Evolutionary conservation across 1,140 invertebrate genomes (phyloP).

Genomic region (Neodiprion lecontei): DNA sequence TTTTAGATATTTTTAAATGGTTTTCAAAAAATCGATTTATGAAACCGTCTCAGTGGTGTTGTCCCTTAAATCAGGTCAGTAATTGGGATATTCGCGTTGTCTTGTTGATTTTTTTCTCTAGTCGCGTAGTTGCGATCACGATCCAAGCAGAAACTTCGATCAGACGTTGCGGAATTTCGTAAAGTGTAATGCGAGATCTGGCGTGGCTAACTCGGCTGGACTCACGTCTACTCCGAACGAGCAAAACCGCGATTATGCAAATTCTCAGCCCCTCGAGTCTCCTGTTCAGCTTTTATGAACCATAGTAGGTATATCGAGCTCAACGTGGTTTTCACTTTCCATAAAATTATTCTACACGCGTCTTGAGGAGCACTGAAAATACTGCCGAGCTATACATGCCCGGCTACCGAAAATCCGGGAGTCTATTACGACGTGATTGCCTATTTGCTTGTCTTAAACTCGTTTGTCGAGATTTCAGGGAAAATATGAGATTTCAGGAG

Average conservation of each 20-base stretch:
- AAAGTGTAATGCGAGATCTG: background rate
- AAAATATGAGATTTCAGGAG: too few relatives aligned
- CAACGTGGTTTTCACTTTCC: background rate
- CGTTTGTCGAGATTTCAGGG: too few relatives aligned
- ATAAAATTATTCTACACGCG: background rate
- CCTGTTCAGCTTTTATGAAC: constrained; percentile 1
- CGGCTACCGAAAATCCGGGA: background rate
- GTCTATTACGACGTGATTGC: background rate
- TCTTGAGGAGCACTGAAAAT: background rate
- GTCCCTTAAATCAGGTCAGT: too few relatives aligned
- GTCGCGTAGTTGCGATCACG: too few relatives aligned
- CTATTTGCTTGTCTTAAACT: background rate
- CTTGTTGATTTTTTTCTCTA: background rate
- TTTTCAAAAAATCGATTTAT: too few relatives aligned
- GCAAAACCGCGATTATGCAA: background rate
- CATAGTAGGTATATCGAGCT: background rate
- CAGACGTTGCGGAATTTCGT: background rate
- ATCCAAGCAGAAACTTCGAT: too few relatives aligned
- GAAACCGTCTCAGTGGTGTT: too few relatives aligned
- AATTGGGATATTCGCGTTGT: background rate
- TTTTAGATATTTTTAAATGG: too few relatives aligned
- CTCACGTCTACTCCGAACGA: background rate
- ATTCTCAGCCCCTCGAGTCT: background rate
- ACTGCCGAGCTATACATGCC: background rate
- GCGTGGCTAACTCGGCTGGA: background rate